phyloP scores from a whole-genome alignment of 2,797 vertebrate species.

The Platalea minor region DNA sequence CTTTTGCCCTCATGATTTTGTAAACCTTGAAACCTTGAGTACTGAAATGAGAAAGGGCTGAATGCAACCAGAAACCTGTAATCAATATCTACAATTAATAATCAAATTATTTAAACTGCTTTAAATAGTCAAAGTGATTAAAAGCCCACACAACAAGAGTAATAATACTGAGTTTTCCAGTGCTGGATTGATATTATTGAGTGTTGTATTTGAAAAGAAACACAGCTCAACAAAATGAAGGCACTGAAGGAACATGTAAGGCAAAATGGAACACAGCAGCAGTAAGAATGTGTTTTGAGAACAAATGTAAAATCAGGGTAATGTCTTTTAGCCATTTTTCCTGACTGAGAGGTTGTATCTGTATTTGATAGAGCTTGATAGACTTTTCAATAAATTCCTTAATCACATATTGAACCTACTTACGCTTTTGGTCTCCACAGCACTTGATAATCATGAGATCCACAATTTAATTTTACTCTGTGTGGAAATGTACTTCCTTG shows the following conservation, averaged over 20 bases:
- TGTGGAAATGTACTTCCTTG: neutral
- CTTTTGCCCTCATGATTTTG: neutral
- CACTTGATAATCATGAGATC: neutral
- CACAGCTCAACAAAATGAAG: neutral
- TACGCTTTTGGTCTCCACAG: neutral
- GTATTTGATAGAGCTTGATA: neutral
- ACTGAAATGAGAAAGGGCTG: neutral
- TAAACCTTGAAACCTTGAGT: neutral
- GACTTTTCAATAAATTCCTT: neutral
- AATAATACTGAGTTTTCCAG: neutral
- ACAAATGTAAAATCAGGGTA: neutral
- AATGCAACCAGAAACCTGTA: neutral
- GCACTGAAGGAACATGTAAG: neutral
- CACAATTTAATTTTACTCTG: neutral
- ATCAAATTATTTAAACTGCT: neutral
- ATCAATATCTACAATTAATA: neutral
- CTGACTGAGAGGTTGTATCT: neutral
- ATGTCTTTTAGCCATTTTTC: neutral
- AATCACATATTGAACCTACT: neutral
- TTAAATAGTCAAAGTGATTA: neutral
- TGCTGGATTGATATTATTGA: neutral
- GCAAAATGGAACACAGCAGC: neutral
- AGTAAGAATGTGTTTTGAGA: neutral
- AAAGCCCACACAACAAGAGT: neutral
- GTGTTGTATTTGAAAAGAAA: neutral